Conservation (phyloP, 1,140 invertebrate genomes). For the Samia ricini region DNA sequence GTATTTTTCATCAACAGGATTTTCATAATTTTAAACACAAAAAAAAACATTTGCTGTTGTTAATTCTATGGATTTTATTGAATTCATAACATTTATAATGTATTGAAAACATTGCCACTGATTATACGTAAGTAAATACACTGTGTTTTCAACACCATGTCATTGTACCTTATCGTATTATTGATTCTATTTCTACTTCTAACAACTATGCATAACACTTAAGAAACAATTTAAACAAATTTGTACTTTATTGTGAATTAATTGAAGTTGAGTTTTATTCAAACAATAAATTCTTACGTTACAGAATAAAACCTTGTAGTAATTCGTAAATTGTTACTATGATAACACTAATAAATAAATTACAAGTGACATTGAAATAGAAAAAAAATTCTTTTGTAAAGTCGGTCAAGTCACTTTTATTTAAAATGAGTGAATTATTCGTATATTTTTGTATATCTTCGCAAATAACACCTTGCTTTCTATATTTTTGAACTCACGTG, state of each 20-base stretch:
- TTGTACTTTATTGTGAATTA: neutral
- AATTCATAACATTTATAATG: too few relatives aligned
- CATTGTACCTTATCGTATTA: neutral
- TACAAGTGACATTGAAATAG: neutral
- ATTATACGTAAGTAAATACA: neutral
- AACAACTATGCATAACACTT: neutral
- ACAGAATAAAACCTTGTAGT: neutral
- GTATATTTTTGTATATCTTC: too few relatives aligned
- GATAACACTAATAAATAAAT: neutral
- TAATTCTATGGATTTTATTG: too few relatives aligned
- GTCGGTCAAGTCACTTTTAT: neutral
- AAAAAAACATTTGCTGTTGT: too few relatives aligned
- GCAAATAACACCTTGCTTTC: too few relatives aligned
- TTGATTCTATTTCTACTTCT: neutral
- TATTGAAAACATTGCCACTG: too few relatives aligned
- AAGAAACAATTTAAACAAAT: neutral
- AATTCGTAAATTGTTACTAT: neutral
- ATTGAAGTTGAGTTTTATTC: neutral
- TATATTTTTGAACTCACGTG: too few relatives aligned
- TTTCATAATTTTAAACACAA: too few relatives aligned
- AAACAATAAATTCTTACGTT: neutral
- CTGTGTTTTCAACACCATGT: neutral
- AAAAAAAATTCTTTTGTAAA: neutral
- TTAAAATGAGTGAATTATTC: neutral
- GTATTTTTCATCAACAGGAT: too few relatives aligned